phyloP scores from a whole-genome alignment of 2,113 vertebrate genomes.

The Cardinalis cardinalis region DNA sequence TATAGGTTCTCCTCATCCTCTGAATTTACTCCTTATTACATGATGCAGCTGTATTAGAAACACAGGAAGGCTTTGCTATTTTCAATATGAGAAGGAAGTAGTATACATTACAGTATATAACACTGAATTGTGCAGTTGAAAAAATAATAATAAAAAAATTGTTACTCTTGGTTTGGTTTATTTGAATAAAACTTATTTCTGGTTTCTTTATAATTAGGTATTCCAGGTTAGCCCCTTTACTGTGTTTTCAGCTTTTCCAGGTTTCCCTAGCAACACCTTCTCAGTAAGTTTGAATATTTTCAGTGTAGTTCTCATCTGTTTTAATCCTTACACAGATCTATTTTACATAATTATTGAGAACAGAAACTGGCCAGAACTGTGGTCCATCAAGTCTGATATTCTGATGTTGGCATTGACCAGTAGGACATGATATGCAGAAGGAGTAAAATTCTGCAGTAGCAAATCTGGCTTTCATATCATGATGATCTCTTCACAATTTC shows the following conservation, averaged over 20 bases:
- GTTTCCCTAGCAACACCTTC: conserved; percentile 1
- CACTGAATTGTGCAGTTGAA: not conserved
- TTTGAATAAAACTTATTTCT: not conserved
- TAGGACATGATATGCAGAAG: not conserved
- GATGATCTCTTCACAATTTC: not conserved
- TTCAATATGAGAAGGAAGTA: not conserved
- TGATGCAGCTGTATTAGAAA: not conserved
- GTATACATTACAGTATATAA: not conserved
- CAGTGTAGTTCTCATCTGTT: not conserved
- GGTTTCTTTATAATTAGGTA: not conserved
- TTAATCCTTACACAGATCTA: not conserved
- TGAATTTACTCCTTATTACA: not conserved
- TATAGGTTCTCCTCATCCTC: not conserved
- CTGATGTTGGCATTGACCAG: not conserved
- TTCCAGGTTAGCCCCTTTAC: not conserved
- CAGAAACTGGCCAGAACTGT: not conserved
- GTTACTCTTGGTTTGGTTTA: not conserved
- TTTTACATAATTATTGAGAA: not conserved
- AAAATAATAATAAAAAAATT: not conserved
- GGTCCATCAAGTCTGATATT: not conserved
- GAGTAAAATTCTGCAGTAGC: not conserved
- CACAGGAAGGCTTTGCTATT: not conserved
- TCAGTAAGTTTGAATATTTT: not conserved
- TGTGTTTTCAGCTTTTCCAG: not conserved
- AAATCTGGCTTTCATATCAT: not conserved